A percentile compares a stretch with the other conserved stretches of the same genome.
Conservation (phyloP, 2,113 vertebrate species). For the Mohoua ochrocephala region DNA sequence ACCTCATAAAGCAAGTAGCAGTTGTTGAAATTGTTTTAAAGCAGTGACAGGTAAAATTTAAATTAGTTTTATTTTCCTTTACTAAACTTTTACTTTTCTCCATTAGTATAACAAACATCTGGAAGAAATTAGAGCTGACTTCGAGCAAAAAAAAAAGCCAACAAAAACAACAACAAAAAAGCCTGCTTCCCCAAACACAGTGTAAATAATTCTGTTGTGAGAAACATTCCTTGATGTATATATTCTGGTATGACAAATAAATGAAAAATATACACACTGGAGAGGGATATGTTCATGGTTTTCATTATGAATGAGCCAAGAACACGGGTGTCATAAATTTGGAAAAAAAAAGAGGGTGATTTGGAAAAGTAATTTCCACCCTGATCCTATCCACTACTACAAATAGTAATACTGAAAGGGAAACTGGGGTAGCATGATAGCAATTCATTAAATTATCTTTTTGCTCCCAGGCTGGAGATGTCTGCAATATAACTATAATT, state of each 20-base stretch:
- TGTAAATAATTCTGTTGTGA: background rate
- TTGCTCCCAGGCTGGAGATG: background rate
- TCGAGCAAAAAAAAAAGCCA: background rate
- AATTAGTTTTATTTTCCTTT: background rate
- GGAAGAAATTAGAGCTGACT: background rate
- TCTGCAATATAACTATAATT: background rate
- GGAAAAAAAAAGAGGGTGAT: background rate
- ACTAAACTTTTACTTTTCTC: background rate
- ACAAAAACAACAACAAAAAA: background rate
- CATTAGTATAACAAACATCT: background rate
- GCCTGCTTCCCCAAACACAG: accelerated
- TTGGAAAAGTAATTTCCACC: background rate
- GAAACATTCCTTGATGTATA: background rate
- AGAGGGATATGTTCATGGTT: background rate
- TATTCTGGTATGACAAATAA: background rate
- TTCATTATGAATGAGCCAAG: background rate
- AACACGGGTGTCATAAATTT: background rate
- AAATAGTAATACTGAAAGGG: background rate
- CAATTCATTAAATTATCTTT: background rate
- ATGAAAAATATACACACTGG: background rate
- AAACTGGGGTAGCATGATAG: background rate
- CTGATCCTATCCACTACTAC: background rate
- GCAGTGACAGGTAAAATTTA: background rate
- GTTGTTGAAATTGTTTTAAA: background rate
- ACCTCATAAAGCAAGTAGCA: background rate